phyloP scores from a whole-genome alignment of 2,888 invertebrate genomes.

The Bursaphelenchus okinawaensis region DNA sequence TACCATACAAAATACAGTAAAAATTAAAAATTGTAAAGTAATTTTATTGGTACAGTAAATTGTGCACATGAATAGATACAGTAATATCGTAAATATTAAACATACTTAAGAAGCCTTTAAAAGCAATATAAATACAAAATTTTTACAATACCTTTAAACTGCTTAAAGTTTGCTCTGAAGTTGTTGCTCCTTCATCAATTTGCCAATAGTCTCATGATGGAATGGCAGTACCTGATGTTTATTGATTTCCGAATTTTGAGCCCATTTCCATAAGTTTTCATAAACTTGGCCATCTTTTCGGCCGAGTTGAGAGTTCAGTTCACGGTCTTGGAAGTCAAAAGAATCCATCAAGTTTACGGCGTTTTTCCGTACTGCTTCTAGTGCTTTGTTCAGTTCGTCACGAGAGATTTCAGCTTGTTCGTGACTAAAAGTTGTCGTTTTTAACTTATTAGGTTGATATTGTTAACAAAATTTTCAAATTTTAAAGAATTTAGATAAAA shows the following conservation, averaged over 20 bases:
- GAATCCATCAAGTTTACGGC: conserved; percentile 85
- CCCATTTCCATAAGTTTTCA: conserved; percentile 58
- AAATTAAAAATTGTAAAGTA: no score
- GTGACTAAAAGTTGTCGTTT: conserved; percentile 40
- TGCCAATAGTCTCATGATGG: conserved; percentile 35
- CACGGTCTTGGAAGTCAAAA: conserved; percentile 67
- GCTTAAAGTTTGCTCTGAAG: conserved; percentile 12
- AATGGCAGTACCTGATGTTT: conserved; percentile 35
- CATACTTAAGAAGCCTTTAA: no score
- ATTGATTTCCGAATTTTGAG: conserved; percentile 60
- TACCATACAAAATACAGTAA: no score
- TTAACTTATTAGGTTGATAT: no score
- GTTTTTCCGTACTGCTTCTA: conserved; percentile 73
- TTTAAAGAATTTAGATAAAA: no score
- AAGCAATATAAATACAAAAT: conserved; percentile 1
- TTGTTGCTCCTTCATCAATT: conserved; percentile 26
- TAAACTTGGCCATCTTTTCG: conserved; percentile 59
- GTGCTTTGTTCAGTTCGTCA: conserved; percentile 41
- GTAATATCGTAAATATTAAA: no score
- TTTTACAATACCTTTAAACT: not conserved
- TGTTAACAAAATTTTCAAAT: conserved; percentile 25
- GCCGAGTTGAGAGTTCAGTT: conserved; percentile 57
- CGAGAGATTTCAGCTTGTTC: conserved; percentile 39
- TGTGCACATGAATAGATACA: no score
- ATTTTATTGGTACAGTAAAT: no score